Evolutionary conservation across 1,140 invertebrate species (phyloP).

Genomic region (Hyposmocoma kahamanoa): DNA sequence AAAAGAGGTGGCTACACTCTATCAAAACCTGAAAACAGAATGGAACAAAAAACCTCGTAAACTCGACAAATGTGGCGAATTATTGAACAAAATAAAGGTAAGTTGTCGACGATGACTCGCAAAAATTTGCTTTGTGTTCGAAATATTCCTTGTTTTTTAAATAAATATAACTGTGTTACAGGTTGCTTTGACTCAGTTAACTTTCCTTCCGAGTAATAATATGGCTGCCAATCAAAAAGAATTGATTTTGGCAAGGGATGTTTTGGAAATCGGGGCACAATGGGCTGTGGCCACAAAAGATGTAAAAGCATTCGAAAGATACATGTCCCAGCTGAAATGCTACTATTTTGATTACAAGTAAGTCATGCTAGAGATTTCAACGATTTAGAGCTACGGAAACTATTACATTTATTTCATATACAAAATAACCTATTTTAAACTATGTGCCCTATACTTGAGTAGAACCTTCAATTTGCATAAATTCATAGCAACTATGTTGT

Average conservation of each 20-base stretch:
- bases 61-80: constrained; percentile 81
- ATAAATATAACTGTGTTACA: constrained; percentile 49
- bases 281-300: constrained; percentile 94
- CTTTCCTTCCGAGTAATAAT: constrained; percentile 91
- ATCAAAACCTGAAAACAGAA: constrained; percentile 83
- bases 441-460: too few relatives aligned
- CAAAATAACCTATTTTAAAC: too few relatives aligned
- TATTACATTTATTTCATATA: too few relatives aligned
- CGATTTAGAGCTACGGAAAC: too few relatives aligned
- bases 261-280: constrained; percentile 96
- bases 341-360: constrained; percentile 98
- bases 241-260: constrained; percentile 90
- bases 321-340: constrained; percentile 97
- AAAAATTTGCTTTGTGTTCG: constrained; percentile 17
- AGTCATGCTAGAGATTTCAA: too few relatives aligned
- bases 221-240: constrained; percentile 87
- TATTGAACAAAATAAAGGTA: constrained; percentile 85
- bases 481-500: too few relatives aligned
- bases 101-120: constrained; percentile 32
- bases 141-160: constrained; percentile 14
- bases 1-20: constrained; percentile 79
- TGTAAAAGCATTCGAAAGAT: constrained; percentile 95
- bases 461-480: too few relatives aligned
- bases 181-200: constrained; percentile 88
- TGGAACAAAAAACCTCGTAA: constrained; percentile 81